Evolutionary conservation across 2,888 invertebrate genomes (phyloP).

Genomic region (Dryobotodes eremita): DNA sequence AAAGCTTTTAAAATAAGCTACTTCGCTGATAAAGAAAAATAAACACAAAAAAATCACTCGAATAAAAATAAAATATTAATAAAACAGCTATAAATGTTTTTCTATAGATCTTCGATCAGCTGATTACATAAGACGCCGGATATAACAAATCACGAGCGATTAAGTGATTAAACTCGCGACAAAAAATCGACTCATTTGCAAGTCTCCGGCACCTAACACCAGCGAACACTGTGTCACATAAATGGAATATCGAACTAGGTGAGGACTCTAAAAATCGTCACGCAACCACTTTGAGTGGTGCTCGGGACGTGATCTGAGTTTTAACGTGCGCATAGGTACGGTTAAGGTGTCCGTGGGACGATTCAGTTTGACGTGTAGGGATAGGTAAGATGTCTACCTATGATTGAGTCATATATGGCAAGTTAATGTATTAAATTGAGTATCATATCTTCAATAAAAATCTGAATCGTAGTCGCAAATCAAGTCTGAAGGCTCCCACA

Average conservation of each 20-base stretch:
- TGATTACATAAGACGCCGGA: constrained; percentile 47
- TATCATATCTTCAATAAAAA: neutral
- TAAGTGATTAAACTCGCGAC: constrained; percentile 24
- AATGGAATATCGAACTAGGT: constrained; percentile 65
- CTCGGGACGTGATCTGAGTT: constrained; percentile 70
- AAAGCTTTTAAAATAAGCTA: neutral
- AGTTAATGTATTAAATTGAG: constrained; percentile 9
- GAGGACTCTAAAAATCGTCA: constrained; percentile 74
- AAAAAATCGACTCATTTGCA: constrained; percentile 46
- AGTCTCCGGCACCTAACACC: constrained; percentile 23
- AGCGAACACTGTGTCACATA: constrained; percentile 61
- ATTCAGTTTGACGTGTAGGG: constrained; percentile 48
- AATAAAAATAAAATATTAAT: constrained; percentile 14
- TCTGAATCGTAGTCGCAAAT: constrained; percentile 5
- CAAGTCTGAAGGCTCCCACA: too few relatives aligned
- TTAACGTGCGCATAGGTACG: constrained; percentile 50
- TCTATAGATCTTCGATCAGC: constrained; percentile 32
- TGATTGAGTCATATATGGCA: constrained; percentile 15
- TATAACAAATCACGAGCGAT: constrained; percentile 48
- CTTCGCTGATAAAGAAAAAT: neutral
- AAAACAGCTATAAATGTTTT: constrained; percentile 21
- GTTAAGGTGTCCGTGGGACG: constrained; percentile 36
- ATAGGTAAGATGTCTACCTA: neutral
- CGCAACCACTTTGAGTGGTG: constrained; percentile 71
- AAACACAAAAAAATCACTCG: neutral